phyloP scores from a whole-genome alignment of 2,888 invertebrate species.

The Conomelus anceps region DNA sequence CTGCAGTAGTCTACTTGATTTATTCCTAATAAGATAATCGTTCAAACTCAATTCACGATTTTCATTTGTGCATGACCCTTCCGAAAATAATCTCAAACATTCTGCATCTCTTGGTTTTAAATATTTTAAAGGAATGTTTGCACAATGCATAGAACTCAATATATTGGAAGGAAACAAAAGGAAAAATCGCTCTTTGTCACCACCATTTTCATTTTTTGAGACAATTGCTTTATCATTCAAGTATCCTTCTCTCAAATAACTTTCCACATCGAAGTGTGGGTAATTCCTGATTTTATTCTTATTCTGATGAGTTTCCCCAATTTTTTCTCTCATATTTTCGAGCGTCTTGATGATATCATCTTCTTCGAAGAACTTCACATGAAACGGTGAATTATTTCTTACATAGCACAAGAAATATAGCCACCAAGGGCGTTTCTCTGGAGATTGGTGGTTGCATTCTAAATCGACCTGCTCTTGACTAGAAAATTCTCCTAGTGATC shows the following conservation, averaged over 20 bases:
- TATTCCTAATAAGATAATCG: not conserved
- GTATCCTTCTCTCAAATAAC: not conserved
- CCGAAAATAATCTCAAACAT: not conserved
- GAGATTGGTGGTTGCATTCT: not conserved
- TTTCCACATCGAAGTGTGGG: not conserved
- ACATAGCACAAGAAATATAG: not conserved
- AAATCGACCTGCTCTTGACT: conserved; percentile 2
- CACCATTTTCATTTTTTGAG: not conserved
- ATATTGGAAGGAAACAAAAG: not conserved
- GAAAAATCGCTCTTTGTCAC: not conserved
- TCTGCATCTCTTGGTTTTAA: not conserved
- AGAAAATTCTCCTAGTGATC: not conserved
- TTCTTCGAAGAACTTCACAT: conserved; percentile 1
- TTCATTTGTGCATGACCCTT: not conserved
- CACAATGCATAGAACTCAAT: not conserved
- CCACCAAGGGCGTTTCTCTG: not conserved
- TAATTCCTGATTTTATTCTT: not conserved
- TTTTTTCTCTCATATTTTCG: not conserved
- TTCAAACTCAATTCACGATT: not conserved
- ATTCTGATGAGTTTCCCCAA: not conserved
- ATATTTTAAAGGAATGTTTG: not conserved
- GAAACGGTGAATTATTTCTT: not conserved
- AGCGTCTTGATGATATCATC: not conserved
- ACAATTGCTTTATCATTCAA: not conserved
- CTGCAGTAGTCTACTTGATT: not conserved